Percentiles rank a stretch among this genome's conserved stretches.
Conservation (phyloP, 2,797 vertebrate species). For the Hydrolagus colliei region DNA sequence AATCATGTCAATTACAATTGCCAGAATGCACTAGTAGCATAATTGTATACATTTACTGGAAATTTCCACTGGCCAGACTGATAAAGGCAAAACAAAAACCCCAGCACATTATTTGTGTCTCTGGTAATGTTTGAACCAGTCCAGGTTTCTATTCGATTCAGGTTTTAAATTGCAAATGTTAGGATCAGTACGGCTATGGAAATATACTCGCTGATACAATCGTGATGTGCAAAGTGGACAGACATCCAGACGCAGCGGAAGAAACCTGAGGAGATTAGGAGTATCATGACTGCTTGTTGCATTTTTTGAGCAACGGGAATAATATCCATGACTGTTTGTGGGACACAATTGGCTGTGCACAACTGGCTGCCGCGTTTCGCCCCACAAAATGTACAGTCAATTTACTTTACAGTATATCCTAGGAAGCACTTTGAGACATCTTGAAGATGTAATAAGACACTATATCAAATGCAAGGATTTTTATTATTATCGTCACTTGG, state of each 20-base stretch:
- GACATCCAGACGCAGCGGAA: not conserved
- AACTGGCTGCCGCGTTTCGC: too few relatives aligned
- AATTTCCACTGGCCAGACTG: conserved; percentile 76
- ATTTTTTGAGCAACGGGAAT: too few relatives aligned
- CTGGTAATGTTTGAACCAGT: conserved; percentile 8
- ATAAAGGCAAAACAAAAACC: conserved; percentile 71
- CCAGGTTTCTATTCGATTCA: not conserved
- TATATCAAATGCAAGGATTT: too few relatives aligned
- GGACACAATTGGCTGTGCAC: too few relatives aligned
- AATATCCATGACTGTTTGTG: too few relatives aligned
- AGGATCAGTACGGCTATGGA: not conserved
- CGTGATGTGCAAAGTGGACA: not conserved
- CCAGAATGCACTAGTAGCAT: conserved; percentile 78
- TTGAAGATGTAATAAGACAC: too few relatives aligned
- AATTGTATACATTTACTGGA: conserved; percentile 81
- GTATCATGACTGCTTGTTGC: not conserved
- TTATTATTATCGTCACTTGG: not conserved
- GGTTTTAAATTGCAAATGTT: not conserved
- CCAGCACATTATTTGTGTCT: conserved; percentile 68
- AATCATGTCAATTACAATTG: conserved; percentile 82
- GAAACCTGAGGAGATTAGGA: not conserved
- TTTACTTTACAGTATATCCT: too few relatives aligned
- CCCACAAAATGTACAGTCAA: too few relatives aligned
- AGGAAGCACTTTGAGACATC: too few relatives aligned
- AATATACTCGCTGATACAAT: not conserved